Percentiles rank a stretch among this genome's conserved stretches.
Evolutionary conservation across 1,140 invertebrate species (phyloP).

Genomic region (Drosophila subobscura): DNA sequence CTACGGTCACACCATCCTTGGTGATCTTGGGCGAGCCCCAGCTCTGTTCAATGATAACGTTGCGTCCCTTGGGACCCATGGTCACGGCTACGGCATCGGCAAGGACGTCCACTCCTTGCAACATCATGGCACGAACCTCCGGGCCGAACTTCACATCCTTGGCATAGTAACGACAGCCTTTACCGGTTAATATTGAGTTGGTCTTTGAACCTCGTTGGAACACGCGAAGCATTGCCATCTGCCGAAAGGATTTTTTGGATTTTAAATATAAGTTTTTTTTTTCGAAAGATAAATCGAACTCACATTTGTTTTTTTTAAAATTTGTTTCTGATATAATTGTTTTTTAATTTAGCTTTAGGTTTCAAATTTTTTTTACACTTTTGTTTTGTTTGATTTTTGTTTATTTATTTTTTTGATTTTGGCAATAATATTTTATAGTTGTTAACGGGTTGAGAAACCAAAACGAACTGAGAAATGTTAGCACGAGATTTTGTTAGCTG

Average conservation of each 20-base stretch:
- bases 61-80: slow-evolving; percentile 99
- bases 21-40: slow-evolving; percentile 99
- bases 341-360: background rate
- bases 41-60: slow-evolving; percentile 99
- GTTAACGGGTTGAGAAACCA: background rate
- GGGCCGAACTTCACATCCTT: slow-evolving; percentile 99
- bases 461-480: background rate
- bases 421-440: background rate
- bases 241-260: background rate
- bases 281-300: no score
- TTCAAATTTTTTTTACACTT: background rate
- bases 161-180: slow-evolving; percentile 79
- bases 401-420: slow-evolving; percentile 1
- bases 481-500: background rate
- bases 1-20: slow-evolving; percentile 99
- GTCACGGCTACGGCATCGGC: slow-evolving; percentile 99
- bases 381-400: background rate
- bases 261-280: background rate
- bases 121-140: slow-evolving; percentile 97
- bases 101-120: slow-evolving; percentile 98
- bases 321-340: no score
- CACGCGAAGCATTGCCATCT: slow-evolving; percentile 48
- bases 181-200: no score
- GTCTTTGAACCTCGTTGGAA: background rate
- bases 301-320: no score